These are phyloP conservation scores for Mylabris phalerata DNA, from an alignment of 1,140 invertebrate genomes.

Conservation along the genomic window DNA sequence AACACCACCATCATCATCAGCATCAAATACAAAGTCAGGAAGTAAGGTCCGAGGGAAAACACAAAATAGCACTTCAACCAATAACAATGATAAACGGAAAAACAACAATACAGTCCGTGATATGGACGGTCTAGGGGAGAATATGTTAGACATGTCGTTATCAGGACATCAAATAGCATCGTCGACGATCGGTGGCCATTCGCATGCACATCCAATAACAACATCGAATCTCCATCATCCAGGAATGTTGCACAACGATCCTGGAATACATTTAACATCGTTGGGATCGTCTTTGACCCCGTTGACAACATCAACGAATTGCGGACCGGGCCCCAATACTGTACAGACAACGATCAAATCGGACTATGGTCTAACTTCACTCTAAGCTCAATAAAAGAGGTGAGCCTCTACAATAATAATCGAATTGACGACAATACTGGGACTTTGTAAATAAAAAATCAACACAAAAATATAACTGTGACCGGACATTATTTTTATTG, in stretches of 20 bases:
- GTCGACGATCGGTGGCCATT: conserved; percentile 40
- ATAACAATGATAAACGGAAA: conserved; percentile 51
- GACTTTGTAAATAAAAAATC: no score
- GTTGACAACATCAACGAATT: conserved; percentile 47
- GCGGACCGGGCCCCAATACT: conserved; percentile 44
- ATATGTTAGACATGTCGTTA: conserved; percentile 40
- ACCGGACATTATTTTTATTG: no score
- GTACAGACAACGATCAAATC: conserved; percentile 54
- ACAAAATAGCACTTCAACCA: conserved; percentile 39
- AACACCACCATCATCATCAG: conserved; percentile 38
- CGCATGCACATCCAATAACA: conserved; percentile 39
- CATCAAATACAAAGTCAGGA: conserved; percentile 22
- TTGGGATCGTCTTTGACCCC: conserved; percentile 42
- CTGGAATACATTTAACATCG: conserved; percentile 42
- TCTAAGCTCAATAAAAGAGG: conserved; percentile 47
- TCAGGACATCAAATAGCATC: conserved; percentile 34
- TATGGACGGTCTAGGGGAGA: conserved; percentile 37
- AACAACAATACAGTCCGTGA: conserved; percentile 49
- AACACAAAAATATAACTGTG: no score
- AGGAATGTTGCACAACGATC: conserved; percentile 44
- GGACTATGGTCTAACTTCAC: conserved; percentile 65
- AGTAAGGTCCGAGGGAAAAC: conserved; percentile 37
- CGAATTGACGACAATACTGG: conserved; percentile 22
- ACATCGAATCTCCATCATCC: conserved; percentile 44
- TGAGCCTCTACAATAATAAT: conserved; percentile 11